Percentiles rank a stretch among this genome's conserved stretches.
These are phyloP conservation scores for Neogobius melanostomus DNA, from an alignment of 2,113 vertebrate genomes.

Conservation along the genomic window DNA sequence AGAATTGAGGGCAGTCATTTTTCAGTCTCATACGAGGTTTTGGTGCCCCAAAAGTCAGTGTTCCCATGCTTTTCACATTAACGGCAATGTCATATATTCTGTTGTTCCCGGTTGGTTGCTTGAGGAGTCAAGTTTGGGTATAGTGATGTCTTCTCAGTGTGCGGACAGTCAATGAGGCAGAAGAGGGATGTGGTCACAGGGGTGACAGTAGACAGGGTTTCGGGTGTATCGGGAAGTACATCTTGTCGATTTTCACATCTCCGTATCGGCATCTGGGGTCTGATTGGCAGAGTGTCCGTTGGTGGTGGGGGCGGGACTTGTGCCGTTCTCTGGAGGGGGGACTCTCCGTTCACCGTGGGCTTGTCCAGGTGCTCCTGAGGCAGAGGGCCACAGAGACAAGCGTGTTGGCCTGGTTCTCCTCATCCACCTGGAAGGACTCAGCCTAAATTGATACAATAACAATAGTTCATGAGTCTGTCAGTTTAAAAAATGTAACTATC, in stretches of 20 bases:
- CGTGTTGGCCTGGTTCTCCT: conserved; percentile 84
- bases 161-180: conserved; percentile 44
- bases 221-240: background rate
- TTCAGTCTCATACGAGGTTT: conserved; percentile 10
- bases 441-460: conserved; percentile 55
- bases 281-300: conserved; percentile 80
- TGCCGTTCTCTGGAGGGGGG: conserved; percentile 82
- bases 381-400: conserved; percentile 78
- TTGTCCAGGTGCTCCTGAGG: conserved; percentile 80
- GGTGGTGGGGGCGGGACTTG: conserved; percentile 70
- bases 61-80: conserved; percentile 68
- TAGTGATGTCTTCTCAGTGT: conserved; percentile 32
- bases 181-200: conserved; percentile 19
- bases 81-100: conserved; percentile 50
- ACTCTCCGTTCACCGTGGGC: conserved; percentile 79
- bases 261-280: conserved; percentile 82
- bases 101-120: conserved; percentile 7
- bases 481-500: too few species aligned
- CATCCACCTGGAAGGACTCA: conserved; percentile 85
- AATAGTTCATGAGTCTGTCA: background rate
- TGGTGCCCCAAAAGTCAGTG: conserved; percentile 34
- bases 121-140: background rate
- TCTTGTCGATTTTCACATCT: conserved; percentile 77
- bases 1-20: conserved; percentile 22
- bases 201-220: conserved; percentile 29